Evolutionary conservation across 2,888 invertebrate genomes (phyloP).

Genomic region (Acleris holmiana): DNA sequence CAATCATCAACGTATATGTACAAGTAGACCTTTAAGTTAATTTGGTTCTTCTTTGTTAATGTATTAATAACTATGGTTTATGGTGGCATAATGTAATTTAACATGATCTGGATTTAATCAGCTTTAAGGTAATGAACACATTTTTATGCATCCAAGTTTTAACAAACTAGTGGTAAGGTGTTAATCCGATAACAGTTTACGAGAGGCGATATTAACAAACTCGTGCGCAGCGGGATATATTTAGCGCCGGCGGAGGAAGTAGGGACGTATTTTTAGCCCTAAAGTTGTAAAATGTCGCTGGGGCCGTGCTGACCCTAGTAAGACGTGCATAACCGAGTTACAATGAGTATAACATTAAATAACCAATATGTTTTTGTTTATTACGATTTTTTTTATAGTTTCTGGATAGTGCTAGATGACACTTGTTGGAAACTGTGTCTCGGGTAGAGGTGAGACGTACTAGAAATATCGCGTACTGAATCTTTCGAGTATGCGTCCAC

Average conservation of each 20-base stretch:
- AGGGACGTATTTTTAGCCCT: constrained; percentile 37
- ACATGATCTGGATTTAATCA: too few species aligned
- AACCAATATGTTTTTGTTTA: too few species aligned
- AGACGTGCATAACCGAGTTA: not conserved
- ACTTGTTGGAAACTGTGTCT: not conserved
- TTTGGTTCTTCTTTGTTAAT: too few species aligned
- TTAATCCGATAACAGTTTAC: constrained; percentile 35
- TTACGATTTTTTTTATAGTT: too few species aligned
- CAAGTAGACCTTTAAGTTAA: too few species aligned
- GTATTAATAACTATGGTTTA: too few species aligned
- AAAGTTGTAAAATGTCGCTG: constrained; percentile 26
- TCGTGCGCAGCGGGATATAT: constrained; percentile 19
- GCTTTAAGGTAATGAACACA: not conserved
- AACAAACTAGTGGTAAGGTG: constrained; percentile 8
- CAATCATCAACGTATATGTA: too few species aligned
- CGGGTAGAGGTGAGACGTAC: too few species aligned
- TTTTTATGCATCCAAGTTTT: constrained; percentile 11
- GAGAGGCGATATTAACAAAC: constrained; percentile 18
- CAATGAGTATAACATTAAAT: not conserved
- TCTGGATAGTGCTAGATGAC: not conserved
- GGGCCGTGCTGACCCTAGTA: constrained; percentile 28
- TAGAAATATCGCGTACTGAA: too few species aligned
- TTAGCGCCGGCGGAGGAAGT: constrained; percentile 35
- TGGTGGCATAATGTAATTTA: too few species aligned
- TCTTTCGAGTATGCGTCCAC: too few species aligned